A percentile compares a stretch with the other conserved stretches of the same genome.
Evolutionary conservation across 2,888 invertebrate species (phyloP).

Genomic region (Sminthurides aquaticus): DNA sequence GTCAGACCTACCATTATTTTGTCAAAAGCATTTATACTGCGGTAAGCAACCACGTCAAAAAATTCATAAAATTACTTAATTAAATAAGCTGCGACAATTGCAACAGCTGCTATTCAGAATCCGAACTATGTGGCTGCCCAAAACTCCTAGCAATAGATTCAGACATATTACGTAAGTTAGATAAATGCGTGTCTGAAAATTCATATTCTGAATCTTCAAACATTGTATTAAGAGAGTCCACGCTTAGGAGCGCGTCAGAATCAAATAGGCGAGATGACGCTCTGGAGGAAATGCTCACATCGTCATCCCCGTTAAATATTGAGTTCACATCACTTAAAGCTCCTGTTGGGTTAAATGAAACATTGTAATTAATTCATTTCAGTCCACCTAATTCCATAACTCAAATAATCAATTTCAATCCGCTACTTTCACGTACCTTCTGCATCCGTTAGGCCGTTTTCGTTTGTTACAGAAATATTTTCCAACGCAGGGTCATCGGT

Average conservation of each 20-base stretch:
- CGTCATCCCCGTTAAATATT: constrained; percentile 59
- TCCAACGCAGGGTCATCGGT: constrained; percentile 79
- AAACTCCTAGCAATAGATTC: constrained; percentile 69
- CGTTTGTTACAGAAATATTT: constrained; percentile 75
- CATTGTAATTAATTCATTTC: not conserved
- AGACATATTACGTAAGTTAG: constrained; percentile 66
- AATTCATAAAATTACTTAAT: too few species aligned
- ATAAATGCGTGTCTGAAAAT: constrained; percentile 54
- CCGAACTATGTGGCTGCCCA: constrained; percentile 51
- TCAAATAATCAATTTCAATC: not conserved
- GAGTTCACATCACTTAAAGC: constrained; percentile 81
- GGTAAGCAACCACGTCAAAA: too few species aligned
- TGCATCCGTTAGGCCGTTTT: constrained; percentile 76
- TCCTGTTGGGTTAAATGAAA: constrained; percentile 48
- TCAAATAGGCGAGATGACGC: constrained; percentile 75
- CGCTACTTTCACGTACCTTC: constrained; percentile 53
- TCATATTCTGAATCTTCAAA: constrained; percentile 67
- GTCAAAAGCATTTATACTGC: too few species aligned
- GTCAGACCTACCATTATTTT: too few species aligned
- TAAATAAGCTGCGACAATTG: too few species aligned
- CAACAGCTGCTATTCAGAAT: constrained; percentile 42
- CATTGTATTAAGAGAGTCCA: constrained; percentile 72
- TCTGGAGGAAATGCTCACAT: constrained; percentile 73
- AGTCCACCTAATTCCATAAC: too few species aligned
- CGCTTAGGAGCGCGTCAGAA: constrained; percentile 65